These are phyloP conservation scores for Pristionchus japonicus DNA, from an alignment of 2,888 invertebrate genomes.

Conservation along the genomic window DNA sequence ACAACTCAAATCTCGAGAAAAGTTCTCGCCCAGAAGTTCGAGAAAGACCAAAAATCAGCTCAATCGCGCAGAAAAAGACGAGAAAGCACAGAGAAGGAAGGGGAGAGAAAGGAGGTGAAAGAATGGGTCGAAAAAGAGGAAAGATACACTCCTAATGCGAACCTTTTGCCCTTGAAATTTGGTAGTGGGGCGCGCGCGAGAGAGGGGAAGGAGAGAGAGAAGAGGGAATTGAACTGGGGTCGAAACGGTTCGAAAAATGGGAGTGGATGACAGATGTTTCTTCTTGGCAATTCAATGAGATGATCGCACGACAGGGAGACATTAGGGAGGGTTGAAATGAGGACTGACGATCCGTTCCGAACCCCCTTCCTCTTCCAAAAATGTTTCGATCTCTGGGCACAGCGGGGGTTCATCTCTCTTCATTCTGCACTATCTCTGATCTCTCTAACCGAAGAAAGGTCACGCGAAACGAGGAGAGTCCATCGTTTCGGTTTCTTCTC, in stretches of 20 bases:
- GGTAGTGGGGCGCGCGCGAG: background rate
- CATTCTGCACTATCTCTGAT: background rate
- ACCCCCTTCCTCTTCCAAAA: background rate
- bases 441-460: background rate
- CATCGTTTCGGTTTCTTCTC: background rate
- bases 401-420: background rate
- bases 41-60: background rate
- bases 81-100: background rate
- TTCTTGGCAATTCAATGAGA: constrained; percentile 8
- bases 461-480: background rate
- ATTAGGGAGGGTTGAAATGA: background rate
- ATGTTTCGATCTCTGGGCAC: background rate
- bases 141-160: constrained; percentile 40
- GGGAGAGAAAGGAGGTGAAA: background rate
- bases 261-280: constrained; percentile 11
- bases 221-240: background rate
- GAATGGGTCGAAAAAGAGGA: constrained; percentile 41
- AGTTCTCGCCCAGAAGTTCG: background rate
- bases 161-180: constrained; percentile 46
- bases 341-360: background rate
- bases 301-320: background rate
- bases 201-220: background rate
- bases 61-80: background rate
- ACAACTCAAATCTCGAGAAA: background rate
- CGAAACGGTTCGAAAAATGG: constrained; percentile 45